Base-by-base conservation (phyloP, 30 jellyfish, hydroid and myxozoan species). In the Turritopsis dohrnii region DNA sequence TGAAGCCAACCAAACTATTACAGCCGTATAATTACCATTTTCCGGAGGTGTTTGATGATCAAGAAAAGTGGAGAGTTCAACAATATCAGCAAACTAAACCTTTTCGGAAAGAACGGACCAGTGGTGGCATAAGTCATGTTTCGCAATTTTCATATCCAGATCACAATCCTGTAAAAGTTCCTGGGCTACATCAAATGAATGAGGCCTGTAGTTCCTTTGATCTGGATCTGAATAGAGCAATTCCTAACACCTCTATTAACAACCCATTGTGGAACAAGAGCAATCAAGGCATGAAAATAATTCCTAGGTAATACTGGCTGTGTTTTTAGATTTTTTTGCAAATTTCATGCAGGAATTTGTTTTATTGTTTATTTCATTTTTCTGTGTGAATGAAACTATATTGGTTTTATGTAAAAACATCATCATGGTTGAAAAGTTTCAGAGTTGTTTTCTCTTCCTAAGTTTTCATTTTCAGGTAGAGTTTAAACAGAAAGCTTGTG, bases 291-390 rank as follows among this genome's bases (percentile, higher is more conserved):
- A 41, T 41, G 60, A 41, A 41, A 41, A 66, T 66, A 3, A n/a
- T 66, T 66, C 28, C 76, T 17, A 66, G 28, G 76, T 66, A 22
- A 66, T n/a, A n/a, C n/a, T n/a, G n/a, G n/a, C n/a, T n/a, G n/a
- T n/a, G n/a, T n/a, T n/a, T n/a, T n/a, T n/a, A n/a, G n/a, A n/a
- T n/a, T n/a, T n/a, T n/a, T n/a, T n/a, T n/a, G n/a, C n/a, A n/a
- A n/a, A n/a, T n/a, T n/a, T n/a, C n/a, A n/a, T n/a, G n/a, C n/a
- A n/a, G n/a, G n/a, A n/a, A n/a, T n/a, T n/a, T n/a, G n/a, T n/a
- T n/a, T n/a, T n/a, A n/a, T n/a, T n/a, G n/a, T n/a, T n/a, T n/a
- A n/a, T n/a, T n/a, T n/a, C n/a, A n/a, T n/a, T n/a, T n/a, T n/a
- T n/a, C n/a, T n/a, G n/a, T n/a, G n/a, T n/a, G n/a, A n/a, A n/a